Conservation (phyloP, 1,140 invertebrate species). For the Sinonovacula constricta region DNA sequence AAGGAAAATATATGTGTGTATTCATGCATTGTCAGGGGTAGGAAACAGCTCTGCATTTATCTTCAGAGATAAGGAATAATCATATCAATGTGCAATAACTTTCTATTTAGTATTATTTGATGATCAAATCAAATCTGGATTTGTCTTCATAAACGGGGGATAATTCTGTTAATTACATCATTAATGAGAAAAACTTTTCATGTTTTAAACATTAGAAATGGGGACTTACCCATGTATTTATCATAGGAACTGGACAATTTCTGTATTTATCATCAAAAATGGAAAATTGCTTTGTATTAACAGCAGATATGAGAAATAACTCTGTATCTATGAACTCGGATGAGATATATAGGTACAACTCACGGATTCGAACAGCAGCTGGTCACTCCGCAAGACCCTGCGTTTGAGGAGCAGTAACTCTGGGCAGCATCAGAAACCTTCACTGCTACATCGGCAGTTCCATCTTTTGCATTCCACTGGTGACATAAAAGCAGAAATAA, state of each 20-base stretch:
- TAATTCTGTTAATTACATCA: neutral
- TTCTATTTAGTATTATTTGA: neutral
- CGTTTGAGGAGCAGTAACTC: conserved; percentile 48
- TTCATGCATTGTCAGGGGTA: neutral
- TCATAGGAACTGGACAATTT: neutral
- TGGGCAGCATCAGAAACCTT: conserved; percentile 42
- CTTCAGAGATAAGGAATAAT: neutral
- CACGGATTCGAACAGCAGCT: conserved; percentile 15
- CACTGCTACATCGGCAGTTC: conserved; percentile 29
- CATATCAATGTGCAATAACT: neutral
- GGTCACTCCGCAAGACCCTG: conserved; percentile 39
- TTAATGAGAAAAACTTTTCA: neutral
- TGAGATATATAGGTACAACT: too few species aligned
- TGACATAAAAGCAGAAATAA: too few species aligned
- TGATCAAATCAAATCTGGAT: neutral
- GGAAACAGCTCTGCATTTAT: neutral
- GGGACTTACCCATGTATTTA: neutral
- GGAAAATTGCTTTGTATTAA: neutral
- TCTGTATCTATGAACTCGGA: too few species aligned
- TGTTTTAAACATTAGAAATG: neutral
- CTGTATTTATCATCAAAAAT: neutral
- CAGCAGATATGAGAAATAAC: too few species aligned
- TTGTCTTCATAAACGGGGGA: neutral
- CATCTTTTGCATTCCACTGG: conserved; percentile 46
- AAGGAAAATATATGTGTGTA: neutral